A percentile compares a stretch with the other conserved stretches of the same genome.
Conservation (phyloP, 2,113 vertebrate species). For the Bufo gargarizans region DNA sequence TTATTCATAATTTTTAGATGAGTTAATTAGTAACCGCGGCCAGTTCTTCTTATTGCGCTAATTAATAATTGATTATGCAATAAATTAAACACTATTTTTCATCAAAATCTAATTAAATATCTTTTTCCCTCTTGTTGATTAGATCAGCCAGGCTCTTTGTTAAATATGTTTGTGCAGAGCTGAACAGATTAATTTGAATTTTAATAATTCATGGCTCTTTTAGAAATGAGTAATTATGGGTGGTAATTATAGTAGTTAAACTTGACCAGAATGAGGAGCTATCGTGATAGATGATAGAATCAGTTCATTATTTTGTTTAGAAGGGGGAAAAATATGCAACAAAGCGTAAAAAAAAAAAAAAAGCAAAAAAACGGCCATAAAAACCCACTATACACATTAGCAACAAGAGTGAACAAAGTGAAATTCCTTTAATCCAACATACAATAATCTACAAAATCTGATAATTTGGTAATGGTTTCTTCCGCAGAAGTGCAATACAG, state of each 20-base stretch:
- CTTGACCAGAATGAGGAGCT: constrained; percentile 68
- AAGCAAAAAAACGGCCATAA: background rate
- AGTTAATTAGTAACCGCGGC: constrained; percentile 95
- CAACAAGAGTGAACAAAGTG: background rate
- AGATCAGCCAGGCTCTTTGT: constrained; percentile 80
- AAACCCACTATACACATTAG: no score
- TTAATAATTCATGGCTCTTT: constrained; percentile 77
- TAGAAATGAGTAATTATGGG: constrained; percentile 79
- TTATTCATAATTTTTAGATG: constrained; percentile 95
- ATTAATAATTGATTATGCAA: constrained; percentile 98
- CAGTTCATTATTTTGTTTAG: background rate
- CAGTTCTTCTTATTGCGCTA: constrained; percentile 90
- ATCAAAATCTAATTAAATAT: constrained; percentile 98
- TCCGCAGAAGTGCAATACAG: background rate
- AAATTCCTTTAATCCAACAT: background rate
- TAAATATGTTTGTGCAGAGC: constrained; percentile 84
- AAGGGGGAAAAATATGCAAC: background rate
- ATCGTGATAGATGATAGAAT: background rate
- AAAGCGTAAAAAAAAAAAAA: background rate
- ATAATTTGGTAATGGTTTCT: background rate
- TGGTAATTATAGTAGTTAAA: constrained; percentile 77
- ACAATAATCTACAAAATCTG: background rate
- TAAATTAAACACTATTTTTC: constrained; percentile 98
- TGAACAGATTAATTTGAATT: constrained; percentile 79
- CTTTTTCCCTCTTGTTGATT: constrained; percentile 83